phyloP scores from a whole-genome alignment of 1,140 invertebrate genomes.

The Bombus picipes region DNA sequence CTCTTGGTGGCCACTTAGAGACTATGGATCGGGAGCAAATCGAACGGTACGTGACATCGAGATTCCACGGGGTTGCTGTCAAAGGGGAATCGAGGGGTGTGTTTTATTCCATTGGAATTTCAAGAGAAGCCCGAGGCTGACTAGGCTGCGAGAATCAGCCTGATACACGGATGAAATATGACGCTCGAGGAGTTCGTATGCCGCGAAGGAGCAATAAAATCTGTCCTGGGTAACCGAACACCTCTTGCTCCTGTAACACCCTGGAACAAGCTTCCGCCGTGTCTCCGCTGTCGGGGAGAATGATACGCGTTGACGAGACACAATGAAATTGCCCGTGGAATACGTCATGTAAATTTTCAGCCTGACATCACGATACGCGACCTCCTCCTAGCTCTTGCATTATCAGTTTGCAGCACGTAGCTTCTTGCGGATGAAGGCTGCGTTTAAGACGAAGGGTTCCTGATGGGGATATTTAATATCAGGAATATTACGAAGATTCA shows the following conservation, averaged over 20 bases:
- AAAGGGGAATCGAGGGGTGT: neutral
- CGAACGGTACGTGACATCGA: conserved; percentile 62
- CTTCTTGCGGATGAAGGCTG: neutral
- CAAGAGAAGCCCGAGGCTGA: conserved; percentile 35
- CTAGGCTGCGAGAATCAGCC: neutral
- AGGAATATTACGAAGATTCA: neutral
- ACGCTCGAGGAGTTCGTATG: conserved; percentile 21
- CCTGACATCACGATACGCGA: conserved; percentile 17
- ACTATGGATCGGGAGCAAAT: conserved; percentile 53
- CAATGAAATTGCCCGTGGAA: conserved; percentile 55
- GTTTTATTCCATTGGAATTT: conserved; percentile 60
- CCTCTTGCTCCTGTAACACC: conserved; percentile 13
- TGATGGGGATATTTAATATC: conserved; percentile 7
- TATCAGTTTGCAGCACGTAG: neutral
- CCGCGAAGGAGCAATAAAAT: conserved; percentile 62
- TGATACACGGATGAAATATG: conserved; percentile 67
- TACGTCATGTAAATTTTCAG: conserved; percentile 51
- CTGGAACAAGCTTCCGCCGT: conserved; percentile 13
- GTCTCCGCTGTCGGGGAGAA: neutral
- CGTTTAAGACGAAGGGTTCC: neutral
- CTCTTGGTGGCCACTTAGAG: neutral
- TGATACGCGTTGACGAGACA: conserved; percentile 55
- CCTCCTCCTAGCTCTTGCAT: neutral
- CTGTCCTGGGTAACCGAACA: conserved; percentile 37
- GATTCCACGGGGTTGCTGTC: conserved; percentile 49